Evolutionary conservation across 2,888 invertebrate species (phyloP).

Genomic region (Drosophila setosimentum): DNA sequence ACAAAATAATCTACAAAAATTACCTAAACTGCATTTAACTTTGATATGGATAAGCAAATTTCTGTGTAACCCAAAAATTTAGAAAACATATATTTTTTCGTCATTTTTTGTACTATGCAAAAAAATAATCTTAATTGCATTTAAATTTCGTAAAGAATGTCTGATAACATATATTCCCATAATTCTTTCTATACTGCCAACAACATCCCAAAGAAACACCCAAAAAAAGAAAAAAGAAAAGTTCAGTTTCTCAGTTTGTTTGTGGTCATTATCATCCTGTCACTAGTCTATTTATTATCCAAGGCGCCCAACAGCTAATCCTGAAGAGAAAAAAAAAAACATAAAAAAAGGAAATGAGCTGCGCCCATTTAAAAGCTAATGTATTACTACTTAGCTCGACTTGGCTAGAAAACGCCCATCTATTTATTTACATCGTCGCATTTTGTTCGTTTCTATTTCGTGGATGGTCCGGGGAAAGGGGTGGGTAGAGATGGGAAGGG

Average conservation of each 20-base stretch:
- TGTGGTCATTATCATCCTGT: not conserved
- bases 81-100: not conserved
- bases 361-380: conserved; percentile 46
- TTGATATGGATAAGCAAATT: not conserved
- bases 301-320: conserved; percentile 31
- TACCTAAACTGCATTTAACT: not conserved
- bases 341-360: conserved; percentile 21
- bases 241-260: not conserved
- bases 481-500: not conserved
- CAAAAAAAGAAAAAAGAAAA: not conserved
- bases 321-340: not conserved
- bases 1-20: not conserved
- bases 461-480: not conserved
- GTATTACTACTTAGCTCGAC: conserved; percentile 26
- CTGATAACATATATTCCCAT: not conserved
- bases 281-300: conserved; percentile 21
- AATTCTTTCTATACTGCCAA: not conserved
- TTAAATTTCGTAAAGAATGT: not conserved
- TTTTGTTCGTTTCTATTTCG: conserved; percentile 29
- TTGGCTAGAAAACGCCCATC: conserved; percentile 65
- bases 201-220: not conserved
- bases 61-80: not conserved
- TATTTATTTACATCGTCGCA: conserved; percentile 64
- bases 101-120: not conserved
- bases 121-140: not conserved